These are phyloP conservation scores for Mugil cephalus DNA, from an alignment of 2,113 vertebrate genomes.

Conservation along the genomic window DNA sequence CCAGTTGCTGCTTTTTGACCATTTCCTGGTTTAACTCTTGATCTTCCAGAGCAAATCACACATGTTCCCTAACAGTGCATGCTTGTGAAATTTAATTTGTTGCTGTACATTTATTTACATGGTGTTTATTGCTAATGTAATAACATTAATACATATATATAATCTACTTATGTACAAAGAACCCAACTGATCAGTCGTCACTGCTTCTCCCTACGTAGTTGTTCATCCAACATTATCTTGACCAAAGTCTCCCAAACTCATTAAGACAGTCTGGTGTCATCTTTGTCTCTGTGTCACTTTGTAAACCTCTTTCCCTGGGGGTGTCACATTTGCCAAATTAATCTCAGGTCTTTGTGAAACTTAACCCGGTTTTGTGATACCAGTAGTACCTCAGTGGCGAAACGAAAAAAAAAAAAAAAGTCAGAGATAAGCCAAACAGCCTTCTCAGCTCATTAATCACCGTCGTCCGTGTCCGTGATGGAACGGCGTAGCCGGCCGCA, in stretches of 20 bases:
- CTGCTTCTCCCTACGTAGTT: neutral
- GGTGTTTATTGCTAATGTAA: neutral
- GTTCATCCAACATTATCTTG: neutral
- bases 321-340: constrained; percentile 20
- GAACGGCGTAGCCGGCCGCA: constrained; percentile 2
- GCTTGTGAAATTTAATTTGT: neutral
- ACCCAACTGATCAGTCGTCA: neutral
- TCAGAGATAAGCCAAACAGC: constrained; percentile 21
- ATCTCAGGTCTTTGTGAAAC: constrained; percentile 39
- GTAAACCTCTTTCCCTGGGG: neutral
- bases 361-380: constrained; percentile 1
- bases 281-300: constrained; percentile 30
- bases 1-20: constrained; percentile 52
- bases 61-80: neutral
- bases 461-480: constrained; percentile 58
- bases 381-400: neutral
- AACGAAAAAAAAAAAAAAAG: neutral
- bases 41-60: constrained; percentile 4
- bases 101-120: neutral
- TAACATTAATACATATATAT: too few relatives aligned
- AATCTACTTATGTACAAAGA: neutral
- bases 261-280: constrained; percentile 8
- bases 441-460: constrained; percentile 59
- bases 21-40: constrained; percentile 40
- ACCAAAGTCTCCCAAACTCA: constrained; percentile 9